Conservation (phyloP, 2,113 vertebrate species). For the Gambusia affinis region DNA sequence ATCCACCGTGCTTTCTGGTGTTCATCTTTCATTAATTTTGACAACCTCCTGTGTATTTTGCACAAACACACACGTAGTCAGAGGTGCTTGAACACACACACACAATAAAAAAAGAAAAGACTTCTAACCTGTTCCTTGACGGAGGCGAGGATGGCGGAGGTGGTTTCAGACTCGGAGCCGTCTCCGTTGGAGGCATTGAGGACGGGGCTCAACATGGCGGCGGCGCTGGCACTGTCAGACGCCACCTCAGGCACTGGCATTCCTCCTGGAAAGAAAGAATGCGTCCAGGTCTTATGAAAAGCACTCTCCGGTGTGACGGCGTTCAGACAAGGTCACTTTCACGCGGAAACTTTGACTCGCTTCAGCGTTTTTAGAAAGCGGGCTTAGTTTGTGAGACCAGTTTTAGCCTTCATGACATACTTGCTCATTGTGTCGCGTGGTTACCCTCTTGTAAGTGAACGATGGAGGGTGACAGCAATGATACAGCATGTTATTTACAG, state of each 20-base stretch:
- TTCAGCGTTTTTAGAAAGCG: background rate
- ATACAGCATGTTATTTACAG: background rate
- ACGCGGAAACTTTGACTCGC: constrained; percentile 27
- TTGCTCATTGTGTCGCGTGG: too few relatives aligned
- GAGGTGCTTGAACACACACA: too few relatives aligned
- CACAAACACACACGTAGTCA: background rate
- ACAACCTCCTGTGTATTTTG: constrained; percentile 18
- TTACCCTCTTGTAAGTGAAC: background rate
- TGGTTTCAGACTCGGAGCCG: constrained; percentile 96
- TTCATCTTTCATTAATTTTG: constrained; percentile 47
- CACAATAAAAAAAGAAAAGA: background rate
- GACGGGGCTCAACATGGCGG: constrained; percentile 92
- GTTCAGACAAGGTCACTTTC: constrained; percentile 24
- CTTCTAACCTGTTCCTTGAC: constrained; percentile 95
- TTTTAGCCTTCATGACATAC: too few relatives aligned
- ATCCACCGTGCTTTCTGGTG: constrained; percentile 33
- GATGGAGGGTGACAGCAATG: background rate
- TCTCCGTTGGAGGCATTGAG: constrained; percentile 94
- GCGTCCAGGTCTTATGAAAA: constrained; percentile 38
- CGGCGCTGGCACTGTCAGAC: constrained; percentile 87
- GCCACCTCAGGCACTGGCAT: constrained; percentile 98
- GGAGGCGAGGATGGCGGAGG: constrained; percentile 96
- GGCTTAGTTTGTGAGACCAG: background rate
- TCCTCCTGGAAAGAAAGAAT: constrained; percentile 81
- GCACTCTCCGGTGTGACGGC: constrained; percentile 5